A percentile compares a stretch with the other conserved stretches of the same genome.
Evolutionary conservation across 2,113 vertebrate genomes (phyloP).

Genomic region (Corythaixoides concolor): DNA sequence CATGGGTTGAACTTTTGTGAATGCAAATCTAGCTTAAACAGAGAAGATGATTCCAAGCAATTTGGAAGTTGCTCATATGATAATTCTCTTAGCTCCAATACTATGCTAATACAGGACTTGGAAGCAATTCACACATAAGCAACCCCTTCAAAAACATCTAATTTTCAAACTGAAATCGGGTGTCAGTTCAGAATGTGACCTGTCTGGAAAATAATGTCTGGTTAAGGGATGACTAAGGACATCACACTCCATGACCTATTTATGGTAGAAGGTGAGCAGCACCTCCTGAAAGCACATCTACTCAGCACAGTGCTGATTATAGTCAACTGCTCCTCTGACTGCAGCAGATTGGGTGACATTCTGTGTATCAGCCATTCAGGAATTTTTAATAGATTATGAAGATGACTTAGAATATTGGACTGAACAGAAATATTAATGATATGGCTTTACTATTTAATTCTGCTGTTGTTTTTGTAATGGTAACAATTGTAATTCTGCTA

Average conservation of each 20-base stretch:
- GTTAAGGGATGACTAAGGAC: not conserved
- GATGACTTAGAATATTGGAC: not conserved
- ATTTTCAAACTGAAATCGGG: not conserved
- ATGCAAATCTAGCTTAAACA: conserved; percentile 16
- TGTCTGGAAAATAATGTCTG: not conserved
- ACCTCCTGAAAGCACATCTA: not conserved
- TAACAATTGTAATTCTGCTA: not conserved
- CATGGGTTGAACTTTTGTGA: conserved; percentile 24
- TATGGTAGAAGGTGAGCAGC: not conserved
- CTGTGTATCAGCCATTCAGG: not conserved
- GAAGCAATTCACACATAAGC: not conserved
- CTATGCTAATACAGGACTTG: not conserved
- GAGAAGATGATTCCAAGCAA: not conserved
- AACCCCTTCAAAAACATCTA: not conserved
- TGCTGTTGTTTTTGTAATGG: not conserved
- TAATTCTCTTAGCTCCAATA: not conserved
- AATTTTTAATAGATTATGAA: not conserved
- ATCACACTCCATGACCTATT: not conserved
- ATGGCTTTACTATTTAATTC: not conserved
- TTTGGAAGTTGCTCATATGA: not conserved
- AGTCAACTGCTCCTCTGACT: not conserved
- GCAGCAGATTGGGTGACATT: not conserved
- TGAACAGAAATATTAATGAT: not conserved
- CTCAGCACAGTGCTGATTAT: not conserved
- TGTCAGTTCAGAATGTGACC: not conserved